These are phyloP conservation scores for rat (Rattus norvegicus) DNA, from an alignment of 2,113 vertebrate genomes.

Conservation along the genomic window GRCr8 NC_086026.1:65615501-65616000, in stretches of 20 bases:
- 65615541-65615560: conserved; percentile 54
- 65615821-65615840: conserved; percentile 57
- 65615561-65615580: conserved; percentile 27
- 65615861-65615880: not conserved
- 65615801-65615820: not conserved
- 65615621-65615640: conserved; percentile 24
- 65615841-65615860: not conserved
- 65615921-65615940: not conserved
- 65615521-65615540: conserved; percentile 34
- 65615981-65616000: not conserved
- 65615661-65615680: conserved; percentile 19
- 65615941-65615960: conserved; percentile 39
- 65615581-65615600: conserved; percentile 16
- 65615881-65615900: conserved; percentile 16
- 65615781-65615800: not conserved
- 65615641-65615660: conserved; percentile 35
- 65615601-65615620: not conserved
- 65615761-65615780: conserved; percentile 52
- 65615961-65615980: not conserved
- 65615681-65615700: not conserved
- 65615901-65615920: conserved; percentile 6
- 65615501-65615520: conserved; percentile 8
- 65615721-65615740: not conserved
- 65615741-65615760: not conserved
- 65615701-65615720: not conserved